These are phyloP conservation scores for Syrphus vitripennis DNA, from an alignment of 2,888 invertebrate genomes.

Conservation along the genomic window DNA sequence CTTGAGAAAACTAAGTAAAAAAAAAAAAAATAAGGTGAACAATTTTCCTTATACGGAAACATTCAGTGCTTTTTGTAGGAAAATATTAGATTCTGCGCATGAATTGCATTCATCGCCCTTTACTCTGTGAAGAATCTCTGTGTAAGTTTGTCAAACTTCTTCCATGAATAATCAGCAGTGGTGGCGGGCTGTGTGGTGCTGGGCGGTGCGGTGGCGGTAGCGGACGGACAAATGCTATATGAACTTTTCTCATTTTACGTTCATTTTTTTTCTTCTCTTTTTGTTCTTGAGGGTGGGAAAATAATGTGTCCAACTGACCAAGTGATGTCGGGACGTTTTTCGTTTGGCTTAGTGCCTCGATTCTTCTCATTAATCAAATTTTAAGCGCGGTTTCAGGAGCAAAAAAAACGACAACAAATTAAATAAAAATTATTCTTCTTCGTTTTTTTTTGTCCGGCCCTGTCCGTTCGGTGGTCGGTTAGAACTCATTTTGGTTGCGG, in stretches of 20 bases:
- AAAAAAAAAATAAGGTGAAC: not conserved
- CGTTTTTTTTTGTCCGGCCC: not conserved
- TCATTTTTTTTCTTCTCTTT: not conserved
- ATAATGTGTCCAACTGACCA: conserved; percentile 64
- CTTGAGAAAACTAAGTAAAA: not conserved
- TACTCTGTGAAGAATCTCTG: conserved; percentile 24
- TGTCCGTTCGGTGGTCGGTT: not conserved
- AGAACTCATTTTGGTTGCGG: conserved; percentile 14
- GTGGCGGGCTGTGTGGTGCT: not conserved
- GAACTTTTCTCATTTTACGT: not conserved
- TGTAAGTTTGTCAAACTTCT: conserved; percentile 58
- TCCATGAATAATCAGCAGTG: conserved; percentile 37
- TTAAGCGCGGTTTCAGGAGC: conserved; percentile 17
- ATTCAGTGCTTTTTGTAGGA: conserved; percentile 16
- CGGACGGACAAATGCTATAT: not conserved
- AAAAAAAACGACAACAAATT: conserved; percentile 10
- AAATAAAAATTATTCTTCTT: conserved; percentile 36
- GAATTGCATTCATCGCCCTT: conserved; percentile 50
- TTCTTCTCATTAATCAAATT: conserved; percentile 62
- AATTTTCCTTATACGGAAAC: conserved; percentile 40
- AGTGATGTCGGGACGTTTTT: conserved; percentile 59
- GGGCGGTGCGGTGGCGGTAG: not conserved
- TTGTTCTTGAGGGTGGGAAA: too few relatives aligned
- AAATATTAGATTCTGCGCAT: conserved; percentile 56
- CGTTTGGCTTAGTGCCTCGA: conserved; percentile 51